These are phyloP conservation scores for Micromussa lordhowensis DNA, from an alignment of 92 coral and sea anemone genomes.

Conservation along the genomic window DNA sequence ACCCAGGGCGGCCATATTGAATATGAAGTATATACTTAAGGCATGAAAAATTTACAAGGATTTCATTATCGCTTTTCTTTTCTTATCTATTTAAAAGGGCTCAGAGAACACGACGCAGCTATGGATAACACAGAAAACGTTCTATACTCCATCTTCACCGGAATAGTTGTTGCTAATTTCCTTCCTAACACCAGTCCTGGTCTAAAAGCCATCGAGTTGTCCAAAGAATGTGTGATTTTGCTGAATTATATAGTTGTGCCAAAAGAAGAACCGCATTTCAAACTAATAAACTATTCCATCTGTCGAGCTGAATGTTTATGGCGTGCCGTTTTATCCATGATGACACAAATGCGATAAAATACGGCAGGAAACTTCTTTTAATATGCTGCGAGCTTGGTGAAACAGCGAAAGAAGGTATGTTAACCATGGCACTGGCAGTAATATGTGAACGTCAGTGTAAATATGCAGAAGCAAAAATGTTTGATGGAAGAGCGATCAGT, in stretches of 20 bases:
- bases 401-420: neutral
- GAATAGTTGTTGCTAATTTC: neutral
- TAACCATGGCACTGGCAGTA: neutral
- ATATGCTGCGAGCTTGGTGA: neutral
- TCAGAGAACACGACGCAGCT: too few relatives aligned
- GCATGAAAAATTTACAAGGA: neutral
- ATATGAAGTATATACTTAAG: too few relatives aligned
- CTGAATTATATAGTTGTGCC: neutral
- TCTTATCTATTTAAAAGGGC: neutral
- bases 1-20: too few relatives aligned
- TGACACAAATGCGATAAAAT: neutral
- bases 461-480: neutral
- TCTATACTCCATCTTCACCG: neutral
- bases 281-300: neutral
- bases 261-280: neutral
- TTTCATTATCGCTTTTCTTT: neutral
- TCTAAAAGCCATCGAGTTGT: neutral
- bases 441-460: neutral
- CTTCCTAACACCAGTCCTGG: neutral
- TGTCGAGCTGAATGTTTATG: accelerated
- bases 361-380: neutral
- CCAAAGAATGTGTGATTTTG: neutral
- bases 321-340: neutral
- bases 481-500: neutral
- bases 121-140: neutral